These are phyloP conservation scores for Trisateles emortualis DNA, from an alignment of 2,888 invertebrate genomes.

Conservation along the genomic window DNA sequence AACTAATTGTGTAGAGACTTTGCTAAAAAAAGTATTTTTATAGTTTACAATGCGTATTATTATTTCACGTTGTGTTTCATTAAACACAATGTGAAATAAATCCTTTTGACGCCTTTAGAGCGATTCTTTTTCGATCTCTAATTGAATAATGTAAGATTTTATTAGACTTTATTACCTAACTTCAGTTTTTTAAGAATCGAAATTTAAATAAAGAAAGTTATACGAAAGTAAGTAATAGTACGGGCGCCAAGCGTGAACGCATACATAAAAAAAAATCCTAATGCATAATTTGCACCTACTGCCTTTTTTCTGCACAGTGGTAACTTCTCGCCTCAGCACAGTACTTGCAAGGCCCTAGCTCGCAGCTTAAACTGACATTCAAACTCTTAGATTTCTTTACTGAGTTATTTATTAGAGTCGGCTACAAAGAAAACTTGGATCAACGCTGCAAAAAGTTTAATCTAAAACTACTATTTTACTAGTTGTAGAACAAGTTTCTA, in stretches of 20 bases:
- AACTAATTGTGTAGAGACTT: too few species aligned
- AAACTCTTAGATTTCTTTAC: conserved; percentile 42
- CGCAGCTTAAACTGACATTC: conserved; percentile 45
- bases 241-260: too few species aligned
- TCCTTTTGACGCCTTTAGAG: too few species aligned
- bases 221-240: too few species aligned
- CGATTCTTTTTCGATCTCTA: too few species aligned
- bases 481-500: conserved; percentile 7
- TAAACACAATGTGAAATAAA: too few species aligned
- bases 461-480: conserved; percentile 20
- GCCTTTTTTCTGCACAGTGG: conserved; percentile 9
- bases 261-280: background rate
- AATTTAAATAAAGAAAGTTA: too few species aligned
- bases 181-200: background rate
- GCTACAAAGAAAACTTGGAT: conserved; percentile 39
- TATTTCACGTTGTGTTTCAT: too few species aligned
- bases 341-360: conserved; percentile 16
- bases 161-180: too few species aligned
- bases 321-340: conserved; percentile 13
- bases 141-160: too few species aligned
- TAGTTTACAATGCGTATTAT: too few species aligned
- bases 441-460: conserved; percentile 36
- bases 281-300: background rate
- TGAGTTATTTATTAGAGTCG: conserved; percentile 47
- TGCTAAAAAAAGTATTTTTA: too few species aligned